Evolutionary conservation across 2,797 vertebrate species (phyloP).

Genomic region (Percopsis omiscomaycus): DNA sequence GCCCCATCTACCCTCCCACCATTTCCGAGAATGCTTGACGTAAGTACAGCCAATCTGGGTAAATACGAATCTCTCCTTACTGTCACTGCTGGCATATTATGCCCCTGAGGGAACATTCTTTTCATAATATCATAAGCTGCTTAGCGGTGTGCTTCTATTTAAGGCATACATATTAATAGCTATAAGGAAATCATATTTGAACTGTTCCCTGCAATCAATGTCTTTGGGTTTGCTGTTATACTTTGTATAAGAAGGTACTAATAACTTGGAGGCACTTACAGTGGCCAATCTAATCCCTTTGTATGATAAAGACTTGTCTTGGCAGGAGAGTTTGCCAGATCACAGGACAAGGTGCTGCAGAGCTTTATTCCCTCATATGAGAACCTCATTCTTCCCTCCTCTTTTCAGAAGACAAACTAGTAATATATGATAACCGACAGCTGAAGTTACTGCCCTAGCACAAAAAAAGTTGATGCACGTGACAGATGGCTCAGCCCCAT

Average conservation of each 20-base stretch:
- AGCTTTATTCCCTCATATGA: slow-evolving; percentile 73
- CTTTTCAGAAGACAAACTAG: slow-evolving; percentile 50
- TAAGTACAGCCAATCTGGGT: slow-evolving; percentile 89
- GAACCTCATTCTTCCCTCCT: slow-evolving; percentile 45
- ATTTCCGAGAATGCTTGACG: slow-evolving; percentile 85
- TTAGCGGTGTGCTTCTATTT: slow-evolving; percentile 90
- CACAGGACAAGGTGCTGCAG: slow-evolving; percentile 76
- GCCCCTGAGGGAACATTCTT: slow-evolving; percentile 89
- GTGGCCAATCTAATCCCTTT: slow-evolving; percentile 83
- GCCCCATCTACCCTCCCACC: slow-evolving; percentile 85
- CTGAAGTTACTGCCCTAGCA: slow-evolving; percentile 1
- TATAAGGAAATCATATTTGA: slow-evolving; percentile 88
- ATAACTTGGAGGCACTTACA: slow-evolving; percentile 83
- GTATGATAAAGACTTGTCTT: slow-evolving; percentile 77
- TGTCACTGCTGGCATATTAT: slow-evolving; percentile 89
- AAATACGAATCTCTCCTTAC: slow-evolving; percentile 87
- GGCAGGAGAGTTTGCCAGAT: slow-evolving; percentile 74
- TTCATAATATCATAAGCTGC: slow-evolving; percentile 91
- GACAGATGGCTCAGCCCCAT: slow-evolving; percentile 4
- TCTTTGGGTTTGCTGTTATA: slow-evolving; percentile 85
- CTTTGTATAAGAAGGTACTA: slow-evolving; percentile 87
- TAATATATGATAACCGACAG: slow-evolving; percentile 20
- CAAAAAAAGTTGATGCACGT: slow-evolving; percentile 41
- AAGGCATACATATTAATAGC: slow-evolving; percentile 91
- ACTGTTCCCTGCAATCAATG: slow-evolving; percentile 86